Percentiles rank a stretch among this genome's conserved stretches.
Conservation (phyloP, 2,888 invertebrate genomes). For the Strigamia transsilvanica region DNA sequence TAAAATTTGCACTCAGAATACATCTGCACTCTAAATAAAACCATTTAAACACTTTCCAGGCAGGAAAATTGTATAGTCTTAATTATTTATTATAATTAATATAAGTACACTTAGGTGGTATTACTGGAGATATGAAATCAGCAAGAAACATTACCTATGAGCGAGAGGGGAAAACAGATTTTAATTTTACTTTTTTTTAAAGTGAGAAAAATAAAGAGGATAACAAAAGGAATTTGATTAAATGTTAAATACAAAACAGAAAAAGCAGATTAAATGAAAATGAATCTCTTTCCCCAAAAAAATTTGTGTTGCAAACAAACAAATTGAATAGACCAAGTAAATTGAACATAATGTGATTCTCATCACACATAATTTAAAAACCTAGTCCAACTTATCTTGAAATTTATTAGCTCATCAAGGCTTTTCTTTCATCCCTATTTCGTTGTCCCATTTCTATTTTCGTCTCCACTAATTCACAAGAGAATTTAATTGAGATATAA, state of each 20-base stretch:
- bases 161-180: background rate
- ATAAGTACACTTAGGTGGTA: background rate
- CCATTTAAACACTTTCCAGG: conserved; percentile 1
- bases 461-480: background rate
- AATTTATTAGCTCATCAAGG: conserved; percentile 29
- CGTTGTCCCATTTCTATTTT: background rate
- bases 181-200: background rate
- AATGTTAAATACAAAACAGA: background rate
- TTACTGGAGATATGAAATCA: background rate
- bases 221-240: background rate
- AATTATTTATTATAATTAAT: conserved; percentile 8
- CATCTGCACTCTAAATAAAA: background rate
- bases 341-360: conserved; percentile 17
- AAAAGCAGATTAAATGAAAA: background rate
- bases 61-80: background rate
- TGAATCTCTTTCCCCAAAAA: background rate
- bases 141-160: background rate
- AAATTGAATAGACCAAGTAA: background rate
- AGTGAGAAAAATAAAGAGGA: background rate
- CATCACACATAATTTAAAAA: conserved; percentile 29
- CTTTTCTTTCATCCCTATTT: background rate
- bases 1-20: conserved; percentile 44
- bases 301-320: background rate
- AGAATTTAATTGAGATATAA: conserved; percentile 7
- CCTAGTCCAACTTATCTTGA: conserved; percentile 16